Evolutionary conservation across 2,113 vertebrate genomes (phyloP), one percentile per base, ranked within the genome.

Genomic region (Lampris megalopsis): DNA sequence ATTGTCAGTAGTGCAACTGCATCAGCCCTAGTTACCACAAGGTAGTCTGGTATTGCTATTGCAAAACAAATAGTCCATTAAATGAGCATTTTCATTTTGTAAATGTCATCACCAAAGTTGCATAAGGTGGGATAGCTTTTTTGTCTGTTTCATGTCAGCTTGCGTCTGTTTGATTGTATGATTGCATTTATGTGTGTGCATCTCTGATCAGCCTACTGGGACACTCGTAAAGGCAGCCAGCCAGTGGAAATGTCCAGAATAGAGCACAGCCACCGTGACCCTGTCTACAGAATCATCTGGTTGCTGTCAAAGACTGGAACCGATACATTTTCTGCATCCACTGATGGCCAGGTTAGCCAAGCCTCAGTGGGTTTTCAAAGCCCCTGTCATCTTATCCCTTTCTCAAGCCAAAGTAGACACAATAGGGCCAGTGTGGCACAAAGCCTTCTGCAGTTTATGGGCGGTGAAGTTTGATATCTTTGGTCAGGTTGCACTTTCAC

Each of bases 251-350:
- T 93, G 45, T 97, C 97, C 11, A 88, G 95, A 0, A 85, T 97
- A 5, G 98, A 99, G 78, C 79, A 94, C 79, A 95, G 97, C 85
- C 98, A 99, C 92, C 90, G 95, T 78, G 98, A 99, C 82, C 98
- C 98, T 0, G 97, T 97, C 77, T 99, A 98, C 0, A 95, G 96
- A 74, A 89, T 92, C 13, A 93, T 95, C 91, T 99, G 98, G 98
- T 81, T 99, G 60, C 97, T 97, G 85, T 98, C 97, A 45, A 98
- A 99, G 89, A 97, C 97, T 0, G 96, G 96, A 83, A 99, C 95
- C 0, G 97, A 98, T 35, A 94, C 93, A 54, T 97, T 99, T 91
- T 98, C 98, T 0, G 95, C 96, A 1, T 94, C 93, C 42, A 94
- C 92, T 0, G 93, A 94, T 5, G 91, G 92, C 86, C 92, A 94